A percentile compares a stretch with the other conserved stretches of the same genome.
Evolutionary conservation across 2,797 vertebrate species (phyloP).

Genomic region (Pachyuromys duprasi): DNA sequence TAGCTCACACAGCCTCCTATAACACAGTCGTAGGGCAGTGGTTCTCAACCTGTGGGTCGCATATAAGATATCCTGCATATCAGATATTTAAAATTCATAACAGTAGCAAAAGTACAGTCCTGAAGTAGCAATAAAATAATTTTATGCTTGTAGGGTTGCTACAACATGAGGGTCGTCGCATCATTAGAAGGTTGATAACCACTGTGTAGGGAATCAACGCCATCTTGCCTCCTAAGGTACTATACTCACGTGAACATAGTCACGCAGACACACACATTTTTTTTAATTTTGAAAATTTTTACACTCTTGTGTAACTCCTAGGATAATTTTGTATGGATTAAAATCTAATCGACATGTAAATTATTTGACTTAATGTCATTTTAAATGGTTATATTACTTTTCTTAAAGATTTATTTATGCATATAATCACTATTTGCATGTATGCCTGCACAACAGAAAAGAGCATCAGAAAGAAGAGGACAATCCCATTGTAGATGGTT

Average conservation of each 20-base stretch:
- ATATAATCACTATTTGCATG: too few relatives aligned
- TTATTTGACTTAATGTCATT: conserved; percentile 18
- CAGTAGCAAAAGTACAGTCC: neutral
- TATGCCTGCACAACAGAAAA: too few relatives aligned
- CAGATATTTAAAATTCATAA: neutral
- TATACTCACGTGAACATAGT: neutral
- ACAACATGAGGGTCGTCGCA: neutral
- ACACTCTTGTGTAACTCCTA: neutral
- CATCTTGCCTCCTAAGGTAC: neutral
- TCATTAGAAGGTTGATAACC: neutral
- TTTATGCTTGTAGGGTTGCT: neutral
- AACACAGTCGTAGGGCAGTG: neutral
- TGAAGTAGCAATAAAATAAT: neutral
- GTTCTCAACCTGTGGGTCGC: neutral
- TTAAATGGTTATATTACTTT: neutral
- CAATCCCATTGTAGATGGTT: too few relatives aligned
- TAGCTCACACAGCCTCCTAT: neutral
- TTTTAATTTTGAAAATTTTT: neutral
- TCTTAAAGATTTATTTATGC: too few relatives aligned
- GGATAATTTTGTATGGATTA: conserved; percentile 15
- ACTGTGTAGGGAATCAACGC: too few relatives aligned
- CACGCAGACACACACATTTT: neutral
- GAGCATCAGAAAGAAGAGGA: too few relatives aligned
- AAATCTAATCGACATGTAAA: conserved; percentile 36
- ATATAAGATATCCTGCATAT: neutral